Percentiles rank a stretch among this genome's conserved stretches.
Evolutionary conservation across 2,113 vertebrate genomes (phyloP).

Genomic region (Podilymbus podiceps): DNA sequence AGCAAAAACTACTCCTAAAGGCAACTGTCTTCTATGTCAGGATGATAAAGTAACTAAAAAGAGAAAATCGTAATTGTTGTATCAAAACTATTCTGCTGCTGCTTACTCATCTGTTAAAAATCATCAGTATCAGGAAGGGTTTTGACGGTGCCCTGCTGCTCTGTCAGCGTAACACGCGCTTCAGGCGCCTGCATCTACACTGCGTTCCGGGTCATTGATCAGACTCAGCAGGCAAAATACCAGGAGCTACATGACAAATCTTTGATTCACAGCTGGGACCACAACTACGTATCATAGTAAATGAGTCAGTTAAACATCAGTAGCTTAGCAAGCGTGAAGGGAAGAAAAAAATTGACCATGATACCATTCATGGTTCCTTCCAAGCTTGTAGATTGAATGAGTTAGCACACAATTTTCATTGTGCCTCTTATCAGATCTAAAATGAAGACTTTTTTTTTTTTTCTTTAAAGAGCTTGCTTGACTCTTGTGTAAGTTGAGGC

Average conservation of each 20-base stretch:
- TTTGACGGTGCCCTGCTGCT: slow-evolving; percentile 87
- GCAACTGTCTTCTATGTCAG: slow-evolving; percentile 54
- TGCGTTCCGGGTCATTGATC: slow-evolving; percentile 87
- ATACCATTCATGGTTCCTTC: slow-evolving; percentile 82
- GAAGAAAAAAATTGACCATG: slow-evolving; percentile 53
- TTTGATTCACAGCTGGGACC: slow-evolving; percentile 87
- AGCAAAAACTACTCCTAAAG: background rate
- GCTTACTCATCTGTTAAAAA: slow-evolving; percentile 88
- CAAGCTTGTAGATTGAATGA: slow-evolving; percentile 56
- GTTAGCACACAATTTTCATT: background rate
- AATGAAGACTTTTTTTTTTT: background rate
- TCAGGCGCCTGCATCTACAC: slow-evolving; percentile 78
- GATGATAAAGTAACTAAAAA: slow-evolving; percentile 57
- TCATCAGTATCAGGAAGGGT: slow-evolving; percentile 76
- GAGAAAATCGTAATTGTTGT: slow-evolving; percentile 68
- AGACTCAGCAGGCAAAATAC: slow-evolving; percentile 73
- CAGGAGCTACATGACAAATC: slow-evolving; percentile 77
- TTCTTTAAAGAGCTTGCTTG: background rate
- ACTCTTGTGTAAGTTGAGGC: background rate
- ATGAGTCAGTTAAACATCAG: slow-evolving; percentile 87
- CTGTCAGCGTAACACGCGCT: slow-evolving; percentile 82
- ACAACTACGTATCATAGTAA: slow-evolving; percentile 82
- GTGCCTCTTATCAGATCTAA: background rate
- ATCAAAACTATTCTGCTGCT: slow-evolving; percentile 72
- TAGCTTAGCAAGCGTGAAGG: slow-evolving; percentile 79